Percentiles rank a stretch among this genome's conserved stretches.
Conservation (phyloP, 2,797 vertebrate genomes). For the Hipposideros larvatus region DNA sequence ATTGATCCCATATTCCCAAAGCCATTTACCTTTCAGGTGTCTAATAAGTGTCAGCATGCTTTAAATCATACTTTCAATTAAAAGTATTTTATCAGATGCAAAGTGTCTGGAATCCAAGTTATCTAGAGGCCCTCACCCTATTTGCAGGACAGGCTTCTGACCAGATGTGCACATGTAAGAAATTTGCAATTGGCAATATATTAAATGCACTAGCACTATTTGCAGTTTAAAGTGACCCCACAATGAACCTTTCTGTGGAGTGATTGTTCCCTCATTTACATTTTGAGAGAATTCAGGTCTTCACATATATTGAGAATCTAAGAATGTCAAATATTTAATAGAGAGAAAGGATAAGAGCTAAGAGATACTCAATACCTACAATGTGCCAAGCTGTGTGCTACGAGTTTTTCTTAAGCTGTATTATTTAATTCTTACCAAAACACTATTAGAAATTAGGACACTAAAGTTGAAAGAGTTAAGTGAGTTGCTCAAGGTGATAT, state of each 20-base stretch:
- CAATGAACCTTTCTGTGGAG: neutral
- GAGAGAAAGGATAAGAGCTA: neutral
- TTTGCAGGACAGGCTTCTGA: neutral
- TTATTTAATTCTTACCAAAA: neutral
- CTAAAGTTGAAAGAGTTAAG: neutral
- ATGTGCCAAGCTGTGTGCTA: neutral
- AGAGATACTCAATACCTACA: neutral
- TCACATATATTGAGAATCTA: neutral
- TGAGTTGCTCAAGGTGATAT: neutral
- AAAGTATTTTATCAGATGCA: neutral
- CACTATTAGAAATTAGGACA: neutral
- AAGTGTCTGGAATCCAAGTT: neutral
- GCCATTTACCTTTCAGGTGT: neutral
- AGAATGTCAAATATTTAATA: neutral
- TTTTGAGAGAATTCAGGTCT: neutral
- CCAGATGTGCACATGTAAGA: neutral
- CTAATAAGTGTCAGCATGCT: neutral
- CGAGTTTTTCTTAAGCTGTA: neutral
- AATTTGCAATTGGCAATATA: neutral
- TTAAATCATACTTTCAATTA: neutral
- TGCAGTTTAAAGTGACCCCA: neutral
- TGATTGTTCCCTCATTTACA: neutral
- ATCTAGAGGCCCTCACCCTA: neutral
- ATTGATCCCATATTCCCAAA: conserved; percentile 19
- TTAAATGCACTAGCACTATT: neutral